These are phyloP conservation scores for Enoplolaimus lenunculus DNA, from an alignment of 2,888 invertebrate species.

Conservation along the genomic window DNA sequence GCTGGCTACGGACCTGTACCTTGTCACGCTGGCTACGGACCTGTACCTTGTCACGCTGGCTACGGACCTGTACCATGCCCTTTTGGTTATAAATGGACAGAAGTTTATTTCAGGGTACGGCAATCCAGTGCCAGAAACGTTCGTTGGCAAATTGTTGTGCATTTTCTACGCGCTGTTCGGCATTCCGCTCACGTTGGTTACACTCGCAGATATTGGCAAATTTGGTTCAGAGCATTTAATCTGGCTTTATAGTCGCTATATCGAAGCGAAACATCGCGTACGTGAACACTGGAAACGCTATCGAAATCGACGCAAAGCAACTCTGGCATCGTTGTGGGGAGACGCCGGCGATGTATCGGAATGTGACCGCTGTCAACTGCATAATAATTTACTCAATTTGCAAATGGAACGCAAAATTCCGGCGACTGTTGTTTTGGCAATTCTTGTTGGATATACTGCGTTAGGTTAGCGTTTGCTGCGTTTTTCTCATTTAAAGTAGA, in stretches of 20 bases:
- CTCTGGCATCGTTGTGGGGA: too few species aligned
- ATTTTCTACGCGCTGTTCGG: conserved; percentile 38
- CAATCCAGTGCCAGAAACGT: conserved; percentile 38
- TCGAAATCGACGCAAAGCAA: too few species aligned
- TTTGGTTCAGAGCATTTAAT: conserved; percentile 37
- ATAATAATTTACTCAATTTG: background rate
- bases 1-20: too few species aligned
- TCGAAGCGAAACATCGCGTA: conserved; percentile 33
- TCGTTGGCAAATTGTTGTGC: conserved; percentile 34
- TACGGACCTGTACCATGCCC: too few species aligned
- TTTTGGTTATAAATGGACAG: too few species aligned
- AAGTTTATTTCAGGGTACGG: conserved; percentile 30
- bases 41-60: too few species aligned
- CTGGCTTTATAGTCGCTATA: conserved; percentile 37
- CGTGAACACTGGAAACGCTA: too few species aligned
- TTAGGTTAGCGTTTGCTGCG: too few species aligned
- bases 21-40: too few species aligned
- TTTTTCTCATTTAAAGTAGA: too few species aligned
- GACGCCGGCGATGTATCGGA: too few species aligned
- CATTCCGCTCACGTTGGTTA: conserved; percentile 39
- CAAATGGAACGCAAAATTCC: conserved; percentile 29
- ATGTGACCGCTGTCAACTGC: background rate
- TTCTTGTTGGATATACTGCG: conserved; percentile 37
- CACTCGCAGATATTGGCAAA: conserved; percentile 39
- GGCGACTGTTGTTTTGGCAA: conserved; percentile 36